Conservation (phyloP, 1,140 invertebrate species). For the Drosophila saltans region DNA sequence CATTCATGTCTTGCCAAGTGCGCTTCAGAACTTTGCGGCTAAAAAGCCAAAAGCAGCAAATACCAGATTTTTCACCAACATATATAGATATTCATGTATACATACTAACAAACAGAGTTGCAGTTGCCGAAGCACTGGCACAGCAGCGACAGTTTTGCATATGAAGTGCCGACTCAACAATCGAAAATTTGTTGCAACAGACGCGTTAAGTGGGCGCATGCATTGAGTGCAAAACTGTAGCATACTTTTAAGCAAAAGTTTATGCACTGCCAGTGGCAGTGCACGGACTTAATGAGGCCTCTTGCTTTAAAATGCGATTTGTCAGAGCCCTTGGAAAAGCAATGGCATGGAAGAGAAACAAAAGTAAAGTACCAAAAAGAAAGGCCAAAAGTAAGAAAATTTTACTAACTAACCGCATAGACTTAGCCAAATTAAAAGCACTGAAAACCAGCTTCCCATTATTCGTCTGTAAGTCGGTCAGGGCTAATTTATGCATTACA, state of each 20-base stretch:
- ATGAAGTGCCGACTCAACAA: slow-evolving; percentile 79
- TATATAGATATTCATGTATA: background rate
- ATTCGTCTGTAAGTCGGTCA: slow-evolving; percentile 55
- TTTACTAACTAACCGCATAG: slow-evolving; percentile 29
- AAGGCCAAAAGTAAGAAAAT: slow-evolving; percentile 13
- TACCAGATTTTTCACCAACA: slow-evolving; percentile 69
- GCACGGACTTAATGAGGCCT: slow-evolving; percentile 18
- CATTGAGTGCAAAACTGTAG: slow-evolving; percentile 60
- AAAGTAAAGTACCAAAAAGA: background rate
- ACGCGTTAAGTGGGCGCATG: slow-evolving; percentile 68
- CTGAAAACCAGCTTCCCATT: slow-evolving; percentile 41
- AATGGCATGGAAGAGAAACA: background rate
- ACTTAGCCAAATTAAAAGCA: slow-evolving; percentile 47
- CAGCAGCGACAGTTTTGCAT: slow-evolving; percentile 64
- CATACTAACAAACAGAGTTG: slow-evolving; percentile 41
- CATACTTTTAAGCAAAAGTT: slow-evolving; percentile 66
- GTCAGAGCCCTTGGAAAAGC: slow-evolving; percentile 15
- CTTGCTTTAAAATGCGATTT: slow-evolving; percentile 32
- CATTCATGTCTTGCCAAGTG: slow-evolving; percentile 80
- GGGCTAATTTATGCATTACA: slow-evolving; percentile 77
- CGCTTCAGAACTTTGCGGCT: slow-evolving; percentile 72
- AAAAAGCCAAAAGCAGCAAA: slow-evolving; percentile 77
- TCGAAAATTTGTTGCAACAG: slow-evolving; percentile 77
- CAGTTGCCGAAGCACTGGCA: background rate
- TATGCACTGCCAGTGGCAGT: slow-evolving; percentile 57